Evolutionary conservation across 2,113 vertebrate species (phyloP), one percentile per base, ranked within the genome.

Genomic region (Falcunculus frontatus): DNA sequence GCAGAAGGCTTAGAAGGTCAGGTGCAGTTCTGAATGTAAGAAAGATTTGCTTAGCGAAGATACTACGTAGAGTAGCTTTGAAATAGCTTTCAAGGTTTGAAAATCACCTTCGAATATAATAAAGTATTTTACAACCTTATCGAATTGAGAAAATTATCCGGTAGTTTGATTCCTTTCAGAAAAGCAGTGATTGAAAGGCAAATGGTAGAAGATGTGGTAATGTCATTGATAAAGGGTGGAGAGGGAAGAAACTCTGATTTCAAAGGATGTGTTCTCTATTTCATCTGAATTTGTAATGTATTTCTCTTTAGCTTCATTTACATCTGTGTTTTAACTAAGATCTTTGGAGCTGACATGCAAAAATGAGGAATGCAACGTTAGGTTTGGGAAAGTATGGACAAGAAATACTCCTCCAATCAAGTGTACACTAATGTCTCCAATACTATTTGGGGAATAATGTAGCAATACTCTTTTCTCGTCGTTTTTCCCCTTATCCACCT

Each of bases 401-500:
- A 89, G 42, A 92, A 92, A 37, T 57, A 22, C 0, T 7, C 3
- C 32, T 76, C n/a, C 86, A n/a, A 73, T 59, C 4, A 42, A 72
- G 25, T 16, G 9, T 44, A 60, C 15, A 2, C 7, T 69, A 29
- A 22, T 67, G 33, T 70, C 23, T 60, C 20, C 63, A 50, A 9
- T 64, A 76, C 17, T 33, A 16, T 8, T 74, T 2, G 3, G 39
- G 41, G 41, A 64, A 84, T 49, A 59, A 73, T 57, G 18, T 10
- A 56, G 46, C 37, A 55, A 39, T 69, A 21, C 4, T 57, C 23
- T 79, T 82, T 76, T 57, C 33, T 78, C 0, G 0, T 25, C 2
- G 0, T 41, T 77, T 86, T 59, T 8, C 11, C 33, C 17, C 9
- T 44, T 79, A 60, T 13, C 21, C 49, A 39, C 57, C n/a, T 76